These are phyloP conservation scores for Aphrophora alni DNA, from an alignment of 2,888 invertebrate genomes.

Conservation along the genomic window DNA sequence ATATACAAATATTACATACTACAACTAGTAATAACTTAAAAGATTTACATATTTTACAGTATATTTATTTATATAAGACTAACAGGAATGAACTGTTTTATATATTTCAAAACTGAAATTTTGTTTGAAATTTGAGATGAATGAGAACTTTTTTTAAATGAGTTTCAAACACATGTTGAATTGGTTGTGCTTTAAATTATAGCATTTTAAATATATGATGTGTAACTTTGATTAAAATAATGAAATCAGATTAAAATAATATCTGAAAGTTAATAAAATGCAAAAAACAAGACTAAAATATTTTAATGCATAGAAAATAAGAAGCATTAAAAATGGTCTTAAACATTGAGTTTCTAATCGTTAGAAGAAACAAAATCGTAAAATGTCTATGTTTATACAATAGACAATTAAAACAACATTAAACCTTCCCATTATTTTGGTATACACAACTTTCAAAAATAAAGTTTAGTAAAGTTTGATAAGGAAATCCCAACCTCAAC, in stretches of 20 bases:
- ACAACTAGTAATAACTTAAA: background rate
- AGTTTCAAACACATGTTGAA: background rate
- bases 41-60: background rate
- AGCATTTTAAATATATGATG: background rate
- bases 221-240: background rate
- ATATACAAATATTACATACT: background rate
- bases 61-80: background rate
- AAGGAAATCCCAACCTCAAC: background rate
- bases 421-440: no score
- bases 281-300: no score
- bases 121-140: no score
- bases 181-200: background rate
- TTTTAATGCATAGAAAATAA: background rate
- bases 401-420: no score
- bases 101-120: no score
- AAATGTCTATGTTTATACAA: no score
- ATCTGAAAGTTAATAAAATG: background rate
- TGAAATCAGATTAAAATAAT: background rate
- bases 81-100: background rate
- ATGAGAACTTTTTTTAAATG: background rate
- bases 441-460: no score
- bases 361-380: no score
- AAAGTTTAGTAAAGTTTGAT: no score
- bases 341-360: no score
- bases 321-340: background rate